Percentiles rank a stretch among this genome's conserved stretches.
Conservation (phyloP, 2,113 vertebrate genomes). For the Amphilophus citrinellus region DNA sequence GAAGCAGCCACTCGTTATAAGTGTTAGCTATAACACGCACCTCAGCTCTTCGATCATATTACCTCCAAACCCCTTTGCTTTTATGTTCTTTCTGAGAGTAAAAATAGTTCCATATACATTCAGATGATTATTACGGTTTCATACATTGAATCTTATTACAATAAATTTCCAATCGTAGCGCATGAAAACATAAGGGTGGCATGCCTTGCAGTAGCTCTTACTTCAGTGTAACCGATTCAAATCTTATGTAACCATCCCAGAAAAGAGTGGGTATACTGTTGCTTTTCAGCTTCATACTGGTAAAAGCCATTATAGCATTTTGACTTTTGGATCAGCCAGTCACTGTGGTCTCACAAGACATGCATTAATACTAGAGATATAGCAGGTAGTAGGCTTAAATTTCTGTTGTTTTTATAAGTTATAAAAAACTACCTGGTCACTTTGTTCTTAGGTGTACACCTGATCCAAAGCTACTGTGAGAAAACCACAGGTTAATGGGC, state of each 20-base stretch:
- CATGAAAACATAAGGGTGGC: background rate
- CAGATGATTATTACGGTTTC: background rate
- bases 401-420: background rate
- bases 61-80: background rate
- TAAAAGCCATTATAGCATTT: background rate
- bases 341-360: background rate
- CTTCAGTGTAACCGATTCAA: rapidly evolving
- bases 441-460: background rate
- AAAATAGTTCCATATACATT: rapidly evolving
- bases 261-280: background rate
- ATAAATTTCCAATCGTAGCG: background rate
- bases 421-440: background rate
- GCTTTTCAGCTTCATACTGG: background rate
- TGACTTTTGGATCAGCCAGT: background rate
- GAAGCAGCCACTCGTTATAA: slow-evolving; percentile 22
- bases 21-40: background rate
- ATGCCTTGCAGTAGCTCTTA: background rate
- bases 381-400: background rate
- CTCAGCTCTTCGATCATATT: background rate
- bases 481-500: background rate
- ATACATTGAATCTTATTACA: background rate
- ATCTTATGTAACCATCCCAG: background rate
- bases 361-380: background rate
- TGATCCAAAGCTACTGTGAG: background rate
- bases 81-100: background rate